Percentiles rank a stretch among this genome's conserved stretches.
Conservation (phyloP, 2,113 vertebrate species). For the Ascaphus truei region DNA sequence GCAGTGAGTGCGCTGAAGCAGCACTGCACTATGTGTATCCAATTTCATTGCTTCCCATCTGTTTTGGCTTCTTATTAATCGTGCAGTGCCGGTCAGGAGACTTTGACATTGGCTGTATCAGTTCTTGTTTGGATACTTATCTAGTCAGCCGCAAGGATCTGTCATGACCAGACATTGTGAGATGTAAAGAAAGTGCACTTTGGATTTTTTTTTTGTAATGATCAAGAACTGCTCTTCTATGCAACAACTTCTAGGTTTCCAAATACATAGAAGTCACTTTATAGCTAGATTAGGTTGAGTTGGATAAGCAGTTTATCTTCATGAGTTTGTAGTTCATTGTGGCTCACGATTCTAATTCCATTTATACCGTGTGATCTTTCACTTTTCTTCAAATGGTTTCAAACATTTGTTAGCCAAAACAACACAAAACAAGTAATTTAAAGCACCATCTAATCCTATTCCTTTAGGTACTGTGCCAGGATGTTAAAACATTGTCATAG, state of each 20-base stretch:
- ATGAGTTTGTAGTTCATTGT: too few relatives aligned
- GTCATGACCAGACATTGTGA: too few relatives aligned
- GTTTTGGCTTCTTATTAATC: constrained; percentile 9
- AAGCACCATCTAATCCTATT: too few relatives aligned
- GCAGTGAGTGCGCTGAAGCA: constrained; percentile 1
- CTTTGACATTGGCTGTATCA: background rate
- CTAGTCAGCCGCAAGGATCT: constrained; percentile 1
- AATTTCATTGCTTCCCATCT: constrained; percentile 21
- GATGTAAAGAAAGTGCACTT: background rate
- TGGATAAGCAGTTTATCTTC: too few relatives aligned
- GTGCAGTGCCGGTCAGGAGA: background rate
- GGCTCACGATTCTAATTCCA: too few relatives aligned
- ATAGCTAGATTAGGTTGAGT: background rate
- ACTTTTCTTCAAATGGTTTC: too few relatives aligned
- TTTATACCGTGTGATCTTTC: too few relatives aligned
- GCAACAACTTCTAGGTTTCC: background rate
- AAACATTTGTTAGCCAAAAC: too few relatives aligned
- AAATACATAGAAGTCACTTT: background rate
- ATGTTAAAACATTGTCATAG: too few relatives aligned
- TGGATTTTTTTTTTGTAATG: background rate
- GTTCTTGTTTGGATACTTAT: constrained; percentile 2
- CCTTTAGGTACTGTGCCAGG: too few relatives aligned
- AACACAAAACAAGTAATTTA: too few relatives aligned
- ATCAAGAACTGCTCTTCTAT: background rate
- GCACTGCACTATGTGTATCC: constrained; percentile 3